Base-by-base conservation (phyloP, 2,797 vertebrate genomes). In the Epinephelus awoara region DNA sequence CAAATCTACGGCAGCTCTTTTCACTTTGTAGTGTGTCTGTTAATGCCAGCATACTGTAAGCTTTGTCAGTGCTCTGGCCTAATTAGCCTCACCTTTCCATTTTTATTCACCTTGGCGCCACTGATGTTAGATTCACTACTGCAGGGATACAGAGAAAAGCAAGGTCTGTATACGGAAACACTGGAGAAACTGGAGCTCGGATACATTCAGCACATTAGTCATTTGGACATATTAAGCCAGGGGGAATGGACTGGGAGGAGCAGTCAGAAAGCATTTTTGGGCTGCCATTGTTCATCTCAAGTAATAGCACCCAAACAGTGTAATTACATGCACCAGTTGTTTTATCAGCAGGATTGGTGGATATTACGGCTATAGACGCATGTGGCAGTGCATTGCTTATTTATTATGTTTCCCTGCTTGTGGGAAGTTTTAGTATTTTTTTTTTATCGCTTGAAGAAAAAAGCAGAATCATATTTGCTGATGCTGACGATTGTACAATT, bases 131-230 rank as follows among this genome's bases (percentile, higher is more conserved):
- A 72, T 55, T 65, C 49, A 34, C 55, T 55, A 27, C 77, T 58
- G 44, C 68, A 47, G 18, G 15, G 75, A 64, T 62, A 29, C 62
- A 64, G 65, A 72, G 75, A 75, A 82, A 83, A 61, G 44, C 23
- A 23, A 58, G 34, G 58, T 65, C 67, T 67, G 65, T 66, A 47
- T 57, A 50, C 66, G 34, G n/a, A 58, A 77, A 65, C 50, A 61
- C n/a, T 69, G 75, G 52, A 73, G 75, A 67, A 84, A 57, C 71
- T 70, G 47, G 50, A 77, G 25, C 67, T 34, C 14, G 6, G 55
- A 66, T 49, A 52, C 59, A 47, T 83, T 62, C 23, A 71, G 68
- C 61, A 76, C 80, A 90, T 91, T 89, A 81, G 66, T 93, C 85
- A 89, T 85, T 75, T 86, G 54, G 82, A 89, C 75, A 72, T 51